Percentiles rank a stretch among this genome's conserved stretches.
Conservation (phyloP, 2,888 invertebrate genomes). For the Drosophila koepferae region DNA sequence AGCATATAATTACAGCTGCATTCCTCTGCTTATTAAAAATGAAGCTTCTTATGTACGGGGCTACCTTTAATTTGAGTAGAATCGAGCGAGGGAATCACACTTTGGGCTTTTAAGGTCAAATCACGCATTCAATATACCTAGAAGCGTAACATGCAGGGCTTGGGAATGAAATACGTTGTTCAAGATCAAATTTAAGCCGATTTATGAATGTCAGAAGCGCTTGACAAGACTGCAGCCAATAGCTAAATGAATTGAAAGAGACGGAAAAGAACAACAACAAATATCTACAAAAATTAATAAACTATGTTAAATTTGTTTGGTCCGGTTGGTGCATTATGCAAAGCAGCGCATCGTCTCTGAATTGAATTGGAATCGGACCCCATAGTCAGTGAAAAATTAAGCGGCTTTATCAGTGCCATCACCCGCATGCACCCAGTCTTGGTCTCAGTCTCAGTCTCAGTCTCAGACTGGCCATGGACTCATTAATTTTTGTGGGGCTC, state of each 20-base stretch:
- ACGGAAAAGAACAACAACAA: constrained; percentile 17
- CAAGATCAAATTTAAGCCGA: constrained; percentile 79
- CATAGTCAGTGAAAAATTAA: constrained; percentile 72
- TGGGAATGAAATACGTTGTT: constrained; percentile 35
- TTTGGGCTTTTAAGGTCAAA: constrained; percentile 22
- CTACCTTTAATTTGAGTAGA: constrained; percentile 9
- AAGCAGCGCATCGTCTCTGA: constrained; percentile 53
- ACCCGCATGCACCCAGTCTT: constrained; percentile 66
- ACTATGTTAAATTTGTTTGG: constrained; percentile 60
- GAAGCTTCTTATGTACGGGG: constrained; percentile 1
- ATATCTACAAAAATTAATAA: constrained; percentile 69
- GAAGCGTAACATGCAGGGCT: not conserved
- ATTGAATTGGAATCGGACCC: constrained; percentile 35
- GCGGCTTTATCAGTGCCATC: constrained; percentile 78
- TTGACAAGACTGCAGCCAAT: constrained; percentile 37
- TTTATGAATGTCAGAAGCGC: constrained; percentile 69
- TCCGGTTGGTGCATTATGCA: constrained; percentile 67
- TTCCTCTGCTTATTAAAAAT: constrained; percentile 9
- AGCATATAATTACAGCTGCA: constrained; percentile 15
- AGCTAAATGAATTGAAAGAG: constrained; percentile 14
- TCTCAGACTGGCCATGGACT: constrained; percentile 68
- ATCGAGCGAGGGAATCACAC: not conserved
- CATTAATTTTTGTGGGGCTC: constrained; percentile 67
- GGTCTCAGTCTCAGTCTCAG: constrained; percentile 12
- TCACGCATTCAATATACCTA: constrained; percentile 9